Percentiles rank a stretch among this genome's conserved stretches.
Conservation (phyloP, 2,888 invertebrate species). For the Campoplex capitator region DNA sequence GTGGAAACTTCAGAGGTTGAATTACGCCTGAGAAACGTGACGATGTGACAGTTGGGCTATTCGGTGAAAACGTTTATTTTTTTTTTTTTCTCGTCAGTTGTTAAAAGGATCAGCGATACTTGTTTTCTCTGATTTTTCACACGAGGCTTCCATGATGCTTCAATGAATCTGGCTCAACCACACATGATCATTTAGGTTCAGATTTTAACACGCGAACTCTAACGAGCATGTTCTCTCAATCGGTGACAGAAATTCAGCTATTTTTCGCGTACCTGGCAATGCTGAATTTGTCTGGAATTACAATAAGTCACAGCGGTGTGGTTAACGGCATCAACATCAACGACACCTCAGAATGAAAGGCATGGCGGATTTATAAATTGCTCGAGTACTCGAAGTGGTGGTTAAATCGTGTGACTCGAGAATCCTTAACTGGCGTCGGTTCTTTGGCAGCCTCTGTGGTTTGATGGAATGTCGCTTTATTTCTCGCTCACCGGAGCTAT, state of each 20-base stretch:
- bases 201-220: background rate
- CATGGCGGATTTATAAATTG: constrained; percentile 56
- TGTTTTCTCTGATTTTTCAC: background rate
- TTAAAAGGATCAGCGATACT: background rate
- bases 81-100: background rate
- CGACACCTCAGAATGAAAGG: constrained; percentile 28
- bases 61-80: background rate
- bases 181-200: background rate
- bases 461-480: background rate
- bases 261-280: constrained; percentile 5
- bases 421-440: constrained; percentile 47
- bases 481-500: constrained; percentile 24
- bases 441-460: constrained; percentile 22
- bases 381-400: constrained; percentile 56
- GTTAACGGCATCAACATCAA: constrained; percentile 23
- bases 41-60: background rate
- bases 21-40: background rate
- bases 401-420: constrained; percentile 66
- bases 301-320: constrained; percentile 23
- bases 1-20: background rate
- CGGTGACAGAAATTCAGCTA: background rate
- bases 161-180: background rate
- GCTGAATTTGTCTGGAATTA: background rate
- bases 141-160: too few relatives aligned
- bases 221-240: background rate